phyloP scores from a whole-genome alignment of 2,113 vertebrate species.

The Oryzias woworae region DNA sequence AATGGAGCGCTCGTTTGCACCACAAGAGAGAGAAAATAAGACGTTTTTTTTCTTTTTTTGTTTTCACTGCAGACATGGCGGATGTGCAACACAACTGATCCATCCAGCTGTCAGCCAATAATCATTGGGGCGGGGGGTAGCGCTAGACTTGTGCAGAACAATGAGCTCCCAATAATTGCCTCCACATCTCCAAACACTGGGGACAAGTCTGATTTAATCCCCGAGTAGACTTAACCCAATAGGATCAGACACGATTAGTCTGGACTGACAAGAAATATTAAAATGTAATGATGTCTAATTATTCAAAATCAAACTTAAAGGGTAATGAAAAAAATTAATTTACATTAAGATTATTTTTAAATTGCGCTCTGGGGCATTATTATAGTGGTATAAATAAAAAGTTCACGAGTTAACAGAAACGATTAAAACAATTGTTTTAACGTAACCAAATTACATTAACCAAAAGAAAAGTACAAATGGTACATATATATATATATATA shows the following conservation, averaged over 20 bases:
- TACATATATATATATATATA: too few relatives aligned
- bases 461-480: too few relatives aligned
- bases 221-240: conserved; percentile 42
- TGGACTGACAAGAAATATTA: conserved; percentile 31
- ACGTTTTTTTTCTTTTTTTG: not conserved
- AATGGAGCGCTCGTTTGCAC: conserved; percentile 66
- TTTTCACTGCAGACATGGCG: not conserved
- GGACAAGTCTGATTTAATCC: conserved; percentile 52
- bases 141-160: conserved; percentile 50
- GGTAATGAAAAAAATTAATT: too few relatives aligned
- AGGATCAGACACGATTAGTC: conserved; percentile 69
- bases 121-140: conserved; percentile 45
- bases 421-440: too few relatives aligned
- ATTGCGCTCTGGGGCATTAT: too few relatives aligned
- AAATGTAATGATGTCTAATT: conserved; percentile 2
- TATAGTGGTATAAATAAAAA: too few relatives aligned
- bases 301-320: too few relatives aligned
- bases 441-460: too few relatives aligned
- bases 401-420: too few relatives aligned
- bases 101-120: conserved; percentile 39
- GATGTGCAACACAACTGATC: conserved; percentile 17
- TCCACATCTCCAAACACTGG: conserved; percentile 22
- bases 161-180: conserved; percentile 22
- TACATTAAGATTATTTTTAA: too few relatives aligned
- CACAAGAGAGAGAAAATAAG: conserved; percentile 48